Evolutionary conservation across 53 echinoderm and acorn worm genomes (phyloP), one percentile per base, ranked within the genome.

Genomic region (Paracentrotus lividus): DNA sequence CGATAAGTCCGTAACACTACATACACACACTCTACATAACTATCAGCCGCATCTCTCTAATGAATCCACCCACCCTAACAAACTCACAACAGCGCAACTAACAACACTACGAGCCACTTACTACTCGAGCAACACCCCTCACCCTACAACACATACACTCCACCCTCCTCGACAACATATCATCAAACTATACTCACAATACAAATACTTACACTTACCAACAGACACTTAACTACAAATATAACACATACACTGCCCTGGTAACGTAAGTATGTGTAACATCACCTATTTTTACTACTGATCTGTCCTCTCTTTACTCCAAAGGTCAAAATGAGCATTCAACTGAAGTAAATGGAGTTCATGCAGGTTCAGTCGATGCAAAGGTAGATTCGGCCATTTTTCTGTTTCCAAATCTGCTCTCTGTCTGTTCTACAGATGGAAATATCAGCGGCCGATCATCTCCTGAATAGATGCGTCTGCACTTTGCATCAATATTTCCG

Each of bases 321-420:
- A 95, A 55, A 16, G 95, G 95, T 56, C 88, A 94, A 31, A 94
- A 95, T 33, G 72, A 95, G 55, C 14, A 94, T 92, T 31, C 95
- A n/a, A 94, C 95, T 36, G 68, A 65, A 12, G 95, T 68, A 77
- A 96, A 96, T 21, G 94, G 96, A 12, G 88, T 49, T 94, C 96
- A 23, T 93, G 93, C 23, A 93, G 94, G 45, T 0, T 94, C 13
- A 94, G 5, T 31, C 94, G 66, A 56, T 92, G 84, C 14, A 40
- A 6, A 2, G 94, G 96, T 15, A 93, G 90, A 52, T 94, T 52
- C 12, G n/a, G 96, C 94, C 96, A 96, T 96, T 49, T 93, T 96
- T 52, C 94, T 94, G 42, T 68, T 33, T 57, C 24, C 16, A 94
- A 75, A 66, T 94, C 93, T 31, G 33, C 86, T 67, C 92, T 24